phyloP scores from a whole-genome alignment of 1,140 invertebrate genomes.

The Hypothenemus hampei region DNA sequence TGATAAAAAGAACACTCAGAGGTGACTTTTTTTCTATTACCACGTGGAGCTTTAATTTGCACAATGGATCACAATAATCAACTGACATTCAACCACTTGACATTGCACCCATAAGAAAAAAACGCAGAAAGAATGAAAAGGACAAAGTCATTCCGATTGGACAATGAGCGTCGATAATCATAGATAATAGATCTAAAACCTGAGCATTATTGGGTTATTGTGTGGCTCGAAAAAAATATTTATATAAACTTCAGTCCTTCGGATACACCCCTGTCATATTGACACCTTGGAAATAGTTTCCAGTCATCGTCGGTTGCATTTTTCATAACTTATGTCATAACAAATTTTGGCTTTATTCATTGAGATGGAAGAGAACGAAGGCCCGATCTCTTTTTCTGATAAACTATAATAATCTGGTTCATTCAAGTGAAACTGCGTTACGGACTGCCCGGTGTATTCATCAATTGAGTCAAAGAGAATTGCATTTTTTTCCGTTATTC shows the following conservation, averaged over 20 bases:
- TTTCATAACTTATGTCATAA: slow-evolving; percentile 36
- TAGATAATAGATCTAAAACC: slow-evolving; percentile 29
- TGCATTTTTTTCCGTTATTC: too few species aligned
- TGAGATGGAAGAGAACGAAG: slow-evolving; percentile 26
- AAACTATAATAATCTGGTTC: slow-evolving; percentile 27
- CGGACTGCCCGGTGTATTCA: too few species aligned
- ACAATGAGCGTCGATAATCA: slow-evolving; percentile 26
- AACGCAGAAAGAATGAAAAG: not conserved
- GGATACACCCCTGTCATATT: slow-evolving; percentile 30
- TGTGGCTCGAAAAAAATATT: slow-evolving; percentile 23
- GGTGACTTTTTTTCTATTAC: not conserved
- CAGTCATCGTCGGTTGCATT: slow-evolving; percentile 32
- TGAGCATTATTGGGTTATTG: slow-evolving; percentile 26
- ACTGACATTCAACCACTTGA: too few species aligned
- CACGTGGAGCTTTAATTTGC: too few species aligned
- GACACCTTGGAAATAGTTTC: slow-evolving; percentile 31
- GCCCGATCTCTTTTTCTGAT: slow-evolving; percentile 25
- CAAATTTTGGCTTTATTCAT: slow-evolving; percentile 35
- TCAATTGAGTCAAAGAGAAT: too few species aligned
- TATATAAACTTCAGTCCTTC: slow-evolving; percentile 23
- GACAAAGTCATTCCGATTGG: too few species aligned
- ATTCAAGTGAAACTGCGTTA: slow-evolving; percentile 24
- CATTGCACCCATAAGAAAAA: not conserved
- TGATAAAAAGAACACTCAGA: not conserved
- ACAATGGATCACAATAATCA: too few species aligned